These are phyloP conservation scores for Lerista edwardsae DNA, from an alignment of 2,797 vertebrate genomes.

Conservation along the genomic window DNA sequence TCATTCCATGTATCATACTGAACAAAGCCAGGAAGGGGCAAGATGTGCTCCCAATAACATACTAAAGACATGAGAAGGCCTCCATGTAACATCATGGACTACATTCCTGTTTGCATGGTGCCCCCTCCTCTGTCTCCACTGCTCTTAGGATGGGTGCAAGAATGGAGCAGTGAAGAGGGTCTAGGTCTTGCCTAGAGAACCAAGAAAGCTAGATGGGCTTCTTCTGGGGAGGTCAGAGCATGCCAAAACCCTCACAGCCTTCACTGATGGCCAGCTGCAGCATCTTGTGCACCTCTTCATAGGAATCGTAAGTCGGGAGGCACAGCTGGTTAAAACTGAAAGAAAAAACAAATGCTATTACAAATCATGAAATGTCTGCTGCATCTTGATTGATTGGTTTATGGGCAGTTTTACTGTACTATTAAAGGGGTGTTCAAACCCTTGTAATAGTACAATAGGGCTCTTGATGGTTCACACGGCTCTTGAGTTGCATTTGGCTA, in stretches of 20 bases:
- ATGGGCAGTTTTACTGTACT: too few relatives aligned
- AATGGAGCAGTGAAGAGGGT: slow-evolving; percentile 50
- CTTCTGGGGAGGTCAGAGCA: slow-evolving; percentile 85
- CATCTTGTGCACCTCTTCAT: slow-evolving; percentile 98
- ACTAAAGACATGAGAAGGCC: slow-evolving; percentile 61
- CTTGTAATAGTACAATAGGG: too few relatives aligned
- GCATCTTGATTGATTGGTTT: too few relatives aligned
- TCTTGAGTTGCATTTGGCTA: too few relatives aligned
- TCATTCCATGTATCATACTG: slow-evolving; percentile 53
- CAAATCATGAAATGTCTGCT: slow-evolving; percentile 1
- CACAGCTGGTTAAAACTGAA: slow-evolving; percentile 99
- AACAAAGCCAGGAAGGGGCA: slow-evolving; percentile 49
- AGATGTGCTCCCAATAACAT: slow-evolving; percentile 55
- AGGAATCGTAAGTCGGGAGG: slow-evolving; percentile 98
- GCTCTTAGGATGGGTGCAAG: slow-evolving; percentile 41
- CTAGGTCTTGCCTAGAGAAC: slow-evolving; percentile 49
- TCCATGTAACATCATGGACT: slow-evolving; percentile 65
- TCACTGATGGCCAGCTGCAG: slow-evolving; percentile 98
- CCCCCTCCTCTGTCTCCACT: slow-evolving; percentile 56
- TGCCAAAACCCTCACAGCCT: slow-evolving; percentile 98
- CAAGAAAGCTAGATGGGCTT: slow-evolving; percentile 30
- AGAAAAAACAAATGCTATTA: slow-evolving; percentile 45
- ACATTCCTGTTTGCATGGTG: slow-evolving; percentile 47
- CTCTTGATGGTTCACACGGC: too few relatives aligned
- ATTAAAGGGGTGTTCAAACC: too few relatives aligned